Base-by-base conservation (phyloP, 1,140 invertebrate species). In the Aricia agestis region DNA sequence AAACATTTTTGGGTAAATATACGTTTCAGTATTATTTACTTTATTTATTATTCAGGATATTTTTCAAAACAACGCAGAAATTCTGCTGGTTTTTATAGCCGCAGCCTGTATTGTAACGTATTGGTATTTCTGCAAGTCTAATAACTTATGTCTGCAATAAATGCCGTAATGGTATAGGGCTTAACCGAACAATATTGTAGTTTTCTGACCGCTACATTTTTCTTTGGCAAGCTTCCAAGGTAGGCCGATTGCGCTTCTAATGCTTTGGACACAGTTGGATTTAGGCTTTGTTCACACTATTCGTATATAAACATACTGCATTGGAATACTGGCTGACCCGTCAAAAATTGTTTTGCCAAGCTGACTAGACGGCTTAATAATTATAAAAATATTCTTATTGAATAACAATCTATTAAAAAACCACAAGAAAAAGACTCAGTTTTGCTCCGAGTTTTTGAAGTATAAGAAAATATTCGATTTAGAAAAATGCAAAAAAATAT, bases 201-300 rank as follows among this genome's bases (percentile, higher is more conserved):
- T 63, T 63, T 63, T 63, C 59, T 63, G 59, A 63, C 59, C 59
- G 19, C 59, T 63, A 63, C 59, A 63, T 19, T 18, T 63, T 63
- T 25, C 59, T 19, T 63, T 63, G 59, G 59, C 59, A 63, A 18
- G 6, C 19, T 19, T 18, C 59, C 59, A 19, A 63, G 59, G 10
- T 1, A 19, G 59, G 17, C 7, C 18, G 58, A 59, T 59, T n/a
- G 58, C 59, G 17, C 5, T 19, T 11, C 59, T 63, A 63, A 63
- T 63, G 19, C 19, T 63, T 18, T 52, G 45, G 45, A 52, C 13
- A 52, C 45, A 52, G 45, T 52, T 13, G 7, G 45, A 36, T 15
- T 52, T 52, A 52, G 45, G 10, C 11, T 15, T 52, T 4, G 9
- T 15, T 52, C 45, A 15, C 45, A 52, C 45, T 52, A 52, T 11